Evolutionary conservation across 2,888 invertebrate species (phyloP), one percentile per base, ranked within the genome.

Genomic region (Eurois occulta): DNA sequence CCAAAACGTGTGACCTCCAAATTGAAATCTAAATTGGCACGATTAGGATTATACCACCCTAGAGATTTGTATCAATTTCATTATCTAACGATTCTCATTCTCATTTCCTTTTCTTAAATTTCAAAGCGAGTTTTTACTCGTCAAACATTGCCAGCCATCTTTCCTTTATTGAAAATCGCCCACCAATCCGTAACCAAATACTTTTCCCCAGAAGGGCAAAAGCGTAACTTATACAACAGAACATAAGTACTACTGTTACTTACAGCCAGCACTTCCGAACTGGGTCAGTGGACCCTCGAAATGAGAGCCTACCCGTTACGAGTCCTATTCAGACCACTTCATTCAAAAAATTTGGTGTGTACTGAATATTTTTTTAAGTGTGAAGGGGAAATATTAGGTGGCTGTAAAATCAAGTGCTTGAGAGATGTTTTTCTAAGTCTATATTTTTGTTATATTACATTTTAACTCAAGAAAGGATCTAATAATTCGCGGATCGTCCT

Each of bases 221-320:
- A 55, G 11, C 24, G 18, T 60, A n/a, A 62, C 28, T 21, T 66
- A 28, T 35, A 72, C 77, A 72, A 46, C 24, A 65, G 18, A 35
- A 60, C 64, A 71, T 16, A 62, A 65, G 66, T 79, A 60, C 46
- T 38, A 67, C 52, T 28, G 62, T 84, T 74, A 84, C 72, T 74
- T 69, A 66, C 76, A 80, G 73, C 16, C 73, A 43, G 73, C 69
- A 52, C 76, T 62, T 28, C 24, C 0, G 13, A 84, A 75, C 80
- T 84, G 62, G 83, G 83, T 84, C 83, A 84, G 77, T 72, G 58
- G 73, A 55, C 73, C 72, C 84, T 84, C 65, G 28, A 75, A 77
- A 84, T 72, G 65, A 84, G 71, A 72, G 84, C 41, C 76, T 52
- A 66, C 55, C 41, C 69, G 7, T 75, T 35, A 71, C 58, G 38